Evolutionary conservation across 2,113 vertebrate genomes (phyloP), one percentile per base, ranked within the genome.

Genomic region (Lynx canadensis): DNA sequence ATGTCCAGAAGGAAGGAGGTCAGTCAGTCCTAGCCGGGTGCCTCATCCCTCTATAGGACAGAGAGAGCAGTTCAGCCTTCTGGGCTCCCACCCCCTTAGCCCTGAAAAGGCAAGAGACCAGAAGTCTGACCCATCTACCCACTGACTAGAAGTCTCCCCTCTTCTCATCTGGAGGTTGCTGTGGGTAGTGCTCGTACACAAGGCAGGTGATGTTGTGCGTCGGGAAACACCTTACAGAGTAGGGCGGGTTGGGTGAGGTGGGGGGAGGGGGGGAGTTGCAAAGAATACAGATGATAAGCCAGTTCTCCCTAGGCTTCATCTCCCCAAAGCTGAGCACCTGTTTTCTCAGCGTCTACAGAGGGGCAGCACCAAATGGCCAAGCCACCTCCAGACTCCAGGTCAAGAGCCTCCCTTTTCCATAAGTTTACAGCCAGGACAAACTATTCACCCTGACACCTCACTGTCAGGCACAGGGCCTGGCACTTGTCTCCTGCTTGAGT

Each of bases 81-180:
- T 48, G 1, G 31, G 52, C 7, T 29, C 10, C 48, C 23, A 69
- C 1, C 19, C 36, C 19, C n/a, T 57, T 4, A 31, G 12, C 27
- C 71, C 18, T 15, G 3, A 73, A 74, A 33, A 31, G 68, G 78
- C 41, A n/a, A n/a, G 52, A 87, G 57, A 31, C 80, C 57, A 68
- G 52, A 82, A 85, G 18, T 38, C 45, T 48, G 38, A 9, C 23
- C 18, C 48, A 25, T 9, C 41, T 50, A 27, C 15, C 29, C n/a
- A 97, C 98, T 91, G 86, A 98, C 99, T 99, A 99, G 19, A 99
- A 99, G 92, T 99, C 99, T 2, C 99, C 99, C 57, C 99, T 99
- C 57, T 99, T 98, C 91, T 99, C 29, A 98, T 98, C 82, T 88
- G 98, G 27, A 99, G 98, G 95, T 97, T 98, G 16, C 99, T 98